phyloP scores from a whole-genome alignment of 2,797 vertebrate species.

The Clamator glandarius region DNA sequence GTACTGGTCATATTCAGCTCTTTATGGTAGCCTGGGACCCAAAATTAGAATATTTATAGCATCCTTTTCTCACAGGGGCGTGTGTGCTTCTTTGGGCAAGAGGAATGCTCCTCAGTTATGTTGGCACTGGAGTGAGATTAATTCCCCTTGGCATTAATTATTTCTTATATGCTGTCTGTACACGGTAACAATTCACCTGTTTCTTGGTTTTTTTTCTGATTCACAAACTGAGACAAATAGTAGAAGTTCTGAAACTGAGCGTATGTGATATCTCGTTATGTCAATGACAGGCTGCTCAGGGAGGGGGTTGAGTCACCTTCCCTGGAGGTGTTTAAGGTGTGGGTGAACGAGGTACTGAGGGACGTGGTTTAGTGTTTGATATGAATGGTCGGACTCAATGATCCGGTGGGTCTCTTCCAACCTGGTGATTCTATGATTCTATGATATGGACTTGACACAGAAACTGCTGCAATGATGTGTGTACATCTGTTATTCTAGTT shows the following conservation, averaged over 20 bases:
- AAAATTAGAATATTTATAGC: neutral
- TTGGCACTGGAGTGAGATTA: neutral
- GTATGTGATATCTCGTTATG: neutral
- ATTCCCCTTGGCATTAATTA: neutral
- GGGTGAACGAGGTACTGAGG: too few species aligned
- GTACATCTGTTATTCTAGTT: neutral
- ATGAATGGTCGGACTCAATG: too few species aligned
- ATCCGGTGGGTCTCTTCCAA: too few species aligned
- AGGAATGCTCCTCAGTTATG: neutral
- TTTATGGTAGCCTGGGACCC: neutral
- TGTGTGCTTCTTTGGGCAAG: neutral
- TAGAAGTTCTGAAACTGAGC: neutral
- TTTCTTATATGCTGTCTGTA: neutral
- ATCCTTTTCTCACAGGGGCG: neutral
- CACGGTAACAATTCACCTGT: neutral
- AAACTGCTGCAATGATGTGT: neutral
- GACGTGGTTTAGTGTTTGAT: too few species aligned
- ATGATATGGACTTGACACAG: rapidly evolving
- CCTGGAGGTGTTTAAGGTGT: too few species aligned
- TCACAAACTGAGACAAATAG: neutral
- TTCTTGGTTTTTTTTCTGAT: neutral
- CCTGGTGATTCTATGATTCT: too few species aligned
- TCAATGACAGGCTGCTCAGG: too few species aligned
- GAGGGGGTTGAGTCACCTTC: too few species aligned
- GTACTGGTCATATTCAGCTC: neutral